These are phyloP conservation scores for Drosophila rhopaloa DNA, from an alignment of 1,140 invertebrate genomes.

Conservation along the genomic window DNA sequence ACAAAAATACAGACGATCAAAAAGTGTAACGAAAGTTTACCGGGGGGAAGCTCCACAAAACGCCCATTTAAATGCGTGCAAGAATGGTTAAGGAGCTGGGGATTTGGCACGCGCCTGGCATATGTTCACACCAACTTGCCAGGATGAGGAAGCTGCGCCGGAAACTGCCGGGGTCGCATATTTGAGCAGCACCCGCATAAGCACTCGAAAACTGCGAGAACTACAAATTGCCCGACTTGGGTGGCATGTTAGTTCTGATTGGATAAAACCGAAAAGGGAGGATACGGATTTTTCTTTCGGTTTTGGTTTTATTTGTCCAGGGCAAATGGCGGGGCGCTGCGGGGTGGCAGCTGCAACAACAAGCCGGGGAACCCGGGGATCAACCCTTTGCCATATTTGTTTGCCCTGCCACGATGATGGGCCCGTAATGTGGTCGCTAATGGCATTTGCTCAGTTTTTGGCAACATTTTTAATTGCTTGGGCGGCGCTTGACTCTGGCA, in stretches of 20 bases:
- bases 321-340: constrained; percentile 69
- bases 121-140: constrained; percentile 83
- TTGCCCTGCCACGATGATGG: constrained; percentile 60
- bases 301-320: constrained; percentile 59
- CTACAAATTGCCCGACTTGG: constrained; percentile 69
- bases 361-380: constrained; percentile 20
- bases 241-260: constrained; percentile 52
- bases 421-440: constrained; percentile 78
- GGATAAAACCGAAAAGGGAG: constrained; percentile 32
- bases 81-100: neutral
- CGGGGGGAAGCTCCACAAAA: constrained; percentile 11
- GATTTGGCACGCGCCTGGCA: constrained; percentile 71
- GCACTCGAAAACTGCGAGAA: constrained; percentile 63
- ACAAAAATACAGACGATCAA: constrained; percentile 48
- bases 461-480: constrained; percentile 79
- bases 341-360: constrained; percentile 81
- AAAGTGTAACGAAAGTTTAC: constrained; percentile 22
- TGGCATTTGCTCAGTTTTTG: constrained; percentile 76
- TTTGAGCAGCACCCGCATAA: constrained; percentile 78
- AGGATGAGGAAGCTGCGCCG: constrained; percentile 45
- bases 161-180: constrained; percentile 51
- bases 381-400: constrained; percentile 66
- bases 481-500: constrained; percentile 69
- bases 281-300: constrained; percentile 27
- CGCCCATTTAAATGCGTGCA: constrained; percentile 37